Percentiles rank a stretch among this genome's conserved stretches.
Evolutionary conservation across 1,140 invertebrate species (phyloP).

Genomic region (Ips typographus): DNA sequence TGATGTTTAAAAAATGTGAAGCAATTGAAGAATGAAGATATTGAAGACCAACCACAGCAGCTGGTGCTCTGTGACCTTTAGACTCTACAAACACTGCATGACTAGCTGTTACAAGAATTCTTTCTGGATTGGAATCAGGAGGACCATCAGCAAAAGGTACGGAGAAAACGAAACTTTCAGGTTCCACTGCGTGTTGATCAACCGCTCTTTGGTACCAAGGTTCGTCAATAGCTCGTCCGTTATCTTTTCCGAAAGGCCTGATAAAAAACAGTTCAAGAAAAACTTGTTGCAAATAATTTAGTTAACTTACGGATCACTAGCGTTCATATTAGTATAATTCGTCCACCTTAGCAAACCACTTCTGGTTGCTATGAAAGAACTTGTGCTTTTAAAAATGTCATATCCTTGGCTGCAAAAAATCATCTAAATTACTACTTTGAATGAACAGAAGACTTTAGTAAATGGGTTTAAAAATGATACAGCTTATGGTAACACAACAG

Average conservation of each 20-base stretch:
- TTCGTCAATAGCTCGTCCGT: constrained; percentile 83
- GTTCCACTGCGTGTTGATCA: constrained; percentile 82
- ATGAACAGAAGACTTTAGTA: neutral
- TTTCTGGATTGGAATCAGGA: constrained; percentile 49
- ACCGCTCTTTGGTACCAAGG: constrained; percentile 92
- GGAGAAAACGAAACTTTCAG: constrained; percentile 89
- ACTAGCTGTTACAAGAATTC: constrained; percentile 81
- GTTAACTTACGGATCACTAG: constrained; percentile 63
- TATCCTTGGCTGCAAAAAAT: constrained; percentile 74
- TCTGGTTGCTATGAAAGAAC: constrained; percentile 85
- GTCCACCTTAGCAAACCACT: constrained; percentile 86
- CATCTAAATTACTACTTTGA: neutral
- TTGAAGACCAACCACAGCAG: constrained; percentile 86
- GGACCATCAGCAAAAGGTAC: constrained; percentile 82
- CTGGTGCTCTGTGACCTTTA: constrained; percentile 80
- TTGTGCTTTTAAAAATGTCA: constrained; percentile 79
- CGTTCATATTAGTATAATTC: constrained; percentile 55
- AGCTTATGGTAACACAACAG: too few species aligned
- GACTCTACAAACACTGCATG: constrained; percentile 88
- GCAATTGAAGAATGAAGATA: constrained; percentile 79
- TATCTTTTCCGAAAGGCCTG: constrained; percentile 80
- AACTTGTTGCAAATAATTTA: constrained; percentile 1
- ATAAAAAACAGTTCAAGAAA: constrained; percentile 31
- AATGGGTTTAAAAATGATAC: neutral
- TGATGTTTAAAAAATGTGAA: constrained; percentile 83